Conservation (phyloP, 2,797 vertebrate species). For the Hyperoplus immaculatus region DNA sequence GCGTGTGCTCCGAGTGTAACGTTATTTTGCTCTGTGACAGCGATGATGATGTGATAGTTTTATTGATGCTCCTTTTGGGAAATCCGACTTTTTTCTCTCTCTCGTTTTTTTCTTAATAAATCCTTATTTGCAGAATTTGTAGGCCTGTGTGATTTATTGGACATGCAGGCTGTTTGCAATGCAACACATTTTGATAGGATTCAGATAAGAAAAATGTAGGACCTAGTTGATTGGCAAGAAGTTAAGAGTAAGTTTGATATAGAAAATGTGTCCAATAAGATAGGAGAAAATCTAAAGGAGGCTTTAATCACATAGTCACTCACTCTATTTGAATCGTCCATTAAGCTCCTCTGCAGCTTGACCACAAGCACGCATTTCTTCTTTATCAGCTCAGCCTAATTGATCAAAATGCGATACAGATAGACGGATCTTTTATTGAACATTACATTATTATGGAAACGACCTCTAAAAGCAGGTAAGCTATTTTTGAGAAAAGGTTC, state of each 20-base stretch:
- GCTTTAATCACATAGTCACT: conserved; percentile 10
- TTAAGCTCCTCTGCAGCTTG: not conserved
- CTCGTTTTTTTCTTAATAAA: conserved; percentile 63
- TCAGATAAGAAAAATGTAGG: conserved; percentile 19
- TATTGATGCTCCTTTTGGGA: conserved; percentile 71
- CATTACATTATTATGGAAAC: not conserved
- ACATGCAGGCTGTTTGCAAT: conserved; percentile 22
- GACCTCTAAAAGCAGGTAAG: not conserved
- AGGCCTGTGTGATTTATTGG: conserved; percentile 46
- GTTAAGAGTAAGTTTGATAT: conserved; percentile 22
- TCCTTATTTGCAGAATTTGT: conserved; percentile 56
- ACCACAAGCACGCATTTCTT: not conserved
- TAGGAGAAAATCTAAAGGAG: conserved; percentile 15
- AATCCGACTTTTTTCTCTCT: conserved; percentile 34
- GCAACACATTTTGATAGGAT: not conserved
- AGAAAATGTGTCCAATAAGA: conserved; percentile 26
- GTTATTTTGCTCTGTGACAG: conserved; percentile 60
- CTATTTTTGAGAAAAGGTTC: not conserved
- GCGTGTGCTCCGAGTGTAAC: conserved; percentile 40
- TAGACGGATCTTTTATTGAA: conserved; percentile 4
- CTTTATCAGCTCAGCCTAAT: not conserved
- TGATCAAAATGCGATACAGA: not conserved
- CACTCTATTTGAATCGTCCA: not conserved
- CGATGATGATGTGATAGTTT: conserved; percentile 60
- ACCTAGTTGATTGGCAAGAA: conserved; percentile 10